Evolutionary conservation across 1,140 invertebrate genomes (phyloP).

Genomic region (Cherax destructor): DNA sequence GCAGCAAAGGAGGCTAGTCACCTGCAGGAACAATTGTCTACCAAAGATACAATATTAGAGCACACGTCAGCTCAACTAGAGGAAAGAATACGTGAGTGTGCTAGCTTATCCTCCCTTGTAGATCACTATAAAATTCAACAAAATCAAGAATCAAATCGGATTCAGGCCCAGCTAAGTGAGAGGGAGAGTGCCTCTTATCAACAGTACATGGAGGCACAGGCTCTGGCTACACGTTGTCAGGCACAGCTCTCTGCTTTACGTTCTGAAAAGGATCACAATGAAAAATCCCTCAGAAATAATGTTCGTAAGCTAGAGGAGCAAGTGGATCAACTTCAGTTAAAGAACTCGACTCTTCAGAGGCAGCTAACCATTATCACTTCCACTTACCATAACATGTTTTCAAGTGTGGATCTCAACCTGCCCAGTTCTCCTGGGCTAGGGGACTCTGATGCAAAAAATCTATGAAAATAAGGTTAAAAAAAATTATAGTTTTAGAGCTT

Average conservation of each 20-base stretch:
- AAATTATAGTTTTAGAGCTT: background rate
- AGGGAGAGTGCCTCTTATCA: conserved; percentile 38
- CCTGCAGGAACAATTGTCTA: conserved; percentile 46
- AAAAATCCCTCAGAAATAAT: conserved; percentile 35
- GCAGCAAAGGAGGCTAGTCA: background rate
- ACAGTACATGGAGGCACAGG: conserved; percentile 52
- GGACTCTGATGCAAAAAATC: conserved; percentile 1
- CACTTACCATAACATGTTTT: conserved; percentile 56
- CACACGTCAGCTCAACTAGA: conserved; percentile 52
- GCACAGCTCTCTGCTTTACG: conserved; percentile 51
- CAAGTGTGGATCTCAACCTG: conserved; percentile 39
- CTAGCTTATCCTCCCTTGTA: conserved; percentile 30
- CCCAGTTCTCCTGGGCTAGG: background rate
- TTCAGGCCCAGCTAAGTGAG: conserved; percentile 38
- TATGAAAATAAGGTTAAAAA: background rate
- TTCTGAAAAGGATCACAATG: conserved; percentile 46
- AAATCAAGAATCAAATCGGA: conserved; percentile 27
- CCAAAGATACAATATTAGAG: conserved; percentile 53
- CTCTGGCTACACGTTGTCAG: conserved; percentile 49
- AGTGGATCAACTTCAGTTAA: conserved; percentile 58
- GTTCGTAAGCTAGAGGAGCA: conserved; percentile 56
- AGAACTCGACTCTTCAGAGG: conserved; percentile 53
- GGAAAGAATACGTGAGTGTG: conserved; percentile 59
- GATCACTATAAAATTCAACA: conserved; percentile 31
- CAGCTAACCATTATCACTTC: conserved; percentile 54